phyloP scores from a whole-genome alignment of 1,140 invertebrate genomes.

The Archegozetes longisetosus region DNA sequence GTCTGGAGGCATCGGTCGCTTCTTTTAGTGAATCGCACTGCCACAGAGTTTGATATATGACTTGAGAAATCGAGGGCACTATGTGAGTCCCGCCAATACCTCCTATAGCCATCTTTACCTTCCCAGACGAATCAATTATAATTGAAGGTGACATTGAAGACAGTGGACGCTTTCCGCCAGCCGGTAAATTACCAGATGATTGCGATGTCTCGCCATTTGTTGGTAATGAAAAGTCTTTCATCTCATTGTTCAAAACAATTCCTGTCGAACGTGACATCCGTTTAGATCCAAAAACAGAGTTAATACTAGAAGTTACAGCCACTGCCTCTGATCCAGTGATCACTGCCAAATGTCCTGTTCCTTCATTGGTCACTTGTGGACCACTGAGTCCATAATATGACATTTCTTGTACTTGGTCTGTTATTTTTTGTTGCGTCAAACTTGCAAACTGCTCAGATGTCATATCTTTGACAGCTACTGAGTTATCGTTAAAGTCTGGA shows the following conservation, averaged over 20 bases:
- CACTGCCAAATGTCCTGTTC: slow-evolving; percentile 78
- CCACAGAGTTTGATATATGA: slow-evolving; percentile 63
- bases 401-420: neutral
- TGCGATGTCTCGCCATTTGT: slow-evolving; percentile 53
- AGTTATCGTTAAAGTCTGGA: slow-evolving; percentile 18
- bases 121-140: slow-evolving; percentile 48
- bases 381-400: neutral
- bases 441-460: neutral
- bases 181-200: slow-evolving; percentile 52
- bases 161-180: slow-evolving; percentile 55
- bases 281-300: slow-evolving; percentile 43
- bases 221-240: slow-evolving; percentile 85
- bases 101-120: slow-evolving; percentile 58
- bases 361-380: slow-evolving; percentile 31
- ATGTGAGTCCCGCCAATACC: slow-evolving; percentile 82
- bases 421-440: neutral
- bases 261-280: slow-evolving; percentile 48
- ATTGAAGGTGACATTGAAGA: slow-evolving; percentile 83
- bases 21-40: slow-evolving; percentile 65
- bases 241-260: slow-evolving; percentile 77
- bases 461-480: neutral
- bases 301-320: slow-evolving; percentile 77
- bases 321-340: slow-evolving; percentile 81
- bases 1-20: slow-evolving; percentile 63
- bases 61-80: slow-evolving; percentile 57